Evolutionary conservation across 2,888 invertebrate genomes (phyloP).

Genomic region (Clitarchus hookeri): DNA sequence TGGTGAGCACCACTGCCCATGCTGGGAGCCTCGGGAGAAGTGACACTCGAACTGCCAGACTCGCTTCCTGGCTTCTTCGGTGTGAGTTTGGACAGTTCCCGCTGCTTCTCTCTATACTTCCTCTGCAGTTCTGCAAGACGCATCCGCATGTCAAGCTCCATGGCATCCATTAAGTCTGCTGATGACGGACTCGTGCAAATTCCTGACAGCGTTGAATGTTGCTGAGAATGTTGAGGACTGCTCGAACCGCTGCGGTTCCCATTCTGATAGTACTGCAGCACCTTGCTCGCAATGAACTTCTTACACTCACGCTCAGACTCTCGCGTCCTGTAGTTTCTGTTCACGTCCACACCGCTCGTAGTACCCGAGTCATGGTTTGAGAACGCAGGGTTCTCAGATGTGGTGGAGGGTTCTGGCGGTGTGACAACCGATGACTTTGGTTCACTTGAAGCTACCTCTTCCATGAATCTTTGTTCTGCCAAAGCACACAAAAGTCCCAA

Average conservation of each 20-base stretch:
- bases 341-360: slow-evolving; percentile 41
- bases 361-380: neutral
- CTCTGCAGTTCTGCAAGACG: slow-evolving; percentile 79
- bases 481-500: slow-evolving; percentile 79
- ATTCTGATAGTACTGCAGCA: slow-evolving; percentile 46
- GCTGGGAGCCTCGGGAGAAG: slow-evolving; percentile 11
- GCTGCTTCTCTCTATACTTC: slow-evolving; percentile 81
- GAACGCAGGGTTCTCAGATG: neutral
- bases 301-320: slow-evolving; percentile 48
- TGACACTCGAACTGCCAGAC: neutral
- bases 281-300: slow-evolving; percentile 51
- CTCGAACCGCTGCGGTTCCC: slow-evolving; percentile 36
- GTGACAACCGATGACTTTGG: neutral
- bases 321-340: slow-evolving; percentile 47
- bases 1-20: slow-evolving; percentile 31
- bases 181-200: slow-evolving; percentile 34
- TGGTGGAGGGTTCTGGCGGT: neutral
- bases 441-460: slow-evolving; percentile 63
- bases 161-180: slow-evolving; percentile 62
- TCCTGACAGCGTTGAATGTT: neutral
- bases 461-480: slow-evolving; percentile 81
- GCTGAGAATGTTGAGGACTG: slow-evolving; percentile 35
- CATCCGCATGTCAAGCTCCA: slow-evolving; percentile 82
- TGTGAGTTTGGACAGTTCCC: slow-evolving; percentile 74
- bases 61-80: slow-evolving; percentile 56